These are phyloP conservation scores for Conus canariensis DNA, from an alignment of 2,888 invertebrate genomes.

Conservation along the genomic window DNA sequence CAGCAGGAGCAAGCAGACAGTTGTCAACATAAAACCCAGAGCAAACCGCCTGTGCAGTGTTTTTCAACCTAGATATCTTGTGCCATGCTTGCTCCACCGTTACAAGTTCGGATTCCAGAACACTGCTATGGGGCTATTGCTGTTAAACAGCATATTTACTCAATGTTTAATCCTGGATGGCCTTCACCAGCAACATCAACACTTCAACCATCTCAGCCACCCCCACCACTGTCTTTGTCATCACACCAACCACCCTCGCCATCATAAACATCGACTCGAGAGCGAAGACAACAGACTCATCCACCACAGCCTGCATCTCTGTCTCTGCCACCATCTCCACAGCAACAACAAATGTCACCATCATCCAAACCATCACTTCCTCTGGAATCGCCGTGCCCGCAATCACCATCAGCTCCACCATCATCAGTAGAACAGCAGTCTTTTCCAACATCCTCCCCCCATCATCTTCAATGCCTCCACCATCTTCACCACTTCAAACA, in stretches of 20 bases:
- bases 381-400: background rate
- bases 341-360: background rate
- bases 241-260: background rate
- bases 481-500: conserved; percentile 11
- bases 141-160: background rate
- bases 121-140: background rate
- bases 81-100: background rate
- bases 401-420: conserved; percentile 1
- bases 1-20: background rate
- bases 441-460: background rate
- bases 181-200: conserved; percentile 17
- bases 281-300: background rate
- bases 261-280: background rate
- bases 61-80: background rate
- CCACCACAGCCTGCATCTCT: background rate
- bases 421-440: background rate
- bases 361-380: background rate
- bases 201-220: background rate
- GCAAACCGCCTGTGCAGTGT: background rate
- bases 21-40: background rate
- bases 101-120: background rate
- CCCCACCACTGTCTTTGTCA: background rate
- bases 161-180: background rate
- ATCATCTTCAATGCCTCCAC: background rate
- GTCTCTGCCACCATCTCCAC: background rate